A percentile compares a stretch with the other conserved stretches of the same genome.
Evolutionary conservation across 1,140 invertebrate species (phyloP).

Genomic region (Planococcus citri): DNA sequence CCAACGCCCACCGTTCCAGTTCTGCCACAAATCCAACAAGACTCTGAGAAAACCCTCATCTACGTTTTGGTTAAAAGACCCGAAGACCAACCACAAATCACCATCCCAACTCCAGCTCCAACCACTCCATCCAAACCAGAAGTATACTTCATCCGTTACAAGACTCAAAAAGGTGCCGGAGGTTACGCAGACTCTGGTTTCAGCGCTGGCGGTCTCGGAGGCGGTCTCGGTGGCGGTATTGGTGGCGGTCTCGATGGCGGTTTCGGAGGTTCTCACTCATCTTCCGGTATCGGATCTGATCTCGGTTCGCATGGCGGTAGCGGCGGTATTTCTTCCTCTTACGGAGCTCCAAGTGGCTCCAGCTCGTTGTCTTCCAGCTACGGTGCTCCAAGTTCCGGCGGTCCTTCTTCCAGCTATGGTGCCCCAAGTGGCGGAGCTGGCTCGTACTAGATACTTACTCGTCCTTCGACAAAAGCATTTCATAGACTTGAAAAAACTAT

Average conservation of each 20-base stretch:
- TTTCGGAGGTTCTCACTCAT: constrained; percentile 30
- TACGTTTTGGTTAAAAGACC: constrained; percentile 78
- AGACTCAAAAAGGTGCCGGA: constrained; percentile 51
- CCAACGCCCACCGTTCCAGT: constrained; percentile 57
- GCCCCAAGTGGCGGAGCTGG: constrained; percentile 26
- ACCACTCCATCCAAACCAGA: constrained; percentile 72
- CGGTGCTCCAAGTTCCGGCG: background rate
- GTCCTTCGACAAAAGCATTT: background rate
- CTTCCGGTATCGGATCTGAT: constrained; percentile 29
- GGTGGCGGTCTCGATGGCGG: constrained; percentile 32
- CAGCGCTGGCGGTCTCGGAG: constrained; percentile 33
- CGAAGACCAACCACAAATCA: constrained; percentile 62
- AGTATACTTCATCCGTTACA: constrained; percentile 78
- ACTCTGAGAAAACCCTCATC: constrained; percentile 77
- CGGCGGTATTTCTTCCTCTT: constrained; percentile 39
- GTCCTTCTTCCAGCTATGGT: constrained; percentile 21
- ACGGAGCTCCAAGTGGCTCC: constrained; percentile 12
- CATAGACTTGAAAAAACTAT: no score
- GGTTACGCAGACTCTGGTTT: constrained; percentile 34
- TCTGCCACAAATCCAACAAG: constrained; percentile 56
- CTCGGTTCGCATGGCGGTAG: constrained; percentile 11
- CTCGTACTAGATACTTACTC: constrained; percentile 27
- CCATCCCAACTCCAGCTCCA: constrained; percentile 55
- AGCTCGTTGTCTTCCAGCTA: background rate
- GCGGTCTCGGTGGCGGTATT: constrained; percentile 31